Conservation (phyloP, 2,113 vertebrate genomes). For the Silurus glanis region DNA sequence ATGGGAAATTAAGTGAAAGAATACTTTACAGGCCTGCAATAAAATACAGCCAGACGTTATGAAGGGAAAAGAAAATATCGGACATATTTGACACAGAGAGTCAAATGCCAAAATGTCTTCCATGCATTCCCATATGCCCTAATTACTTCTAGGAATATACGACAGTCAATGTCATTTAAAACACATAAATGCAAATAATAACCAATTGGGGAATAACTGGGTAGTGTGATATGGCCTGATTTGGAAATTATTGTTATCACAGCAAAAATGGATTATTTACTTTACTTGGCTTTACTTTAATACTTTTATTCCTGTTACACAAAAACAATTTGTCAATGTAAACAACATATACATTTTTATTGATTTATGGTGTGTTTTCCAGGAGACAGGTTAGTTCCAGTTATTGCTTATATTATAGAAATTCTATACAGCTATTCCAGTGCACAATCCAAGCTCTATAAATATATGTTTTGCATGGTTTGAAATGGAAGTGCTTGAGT, state of each 20-base stretch:
- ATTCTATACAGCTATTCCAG: no score
- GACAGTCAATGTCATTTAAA: background rate
- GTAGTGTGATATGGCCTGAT: background rate
- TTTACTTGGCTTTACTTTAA: background rate
- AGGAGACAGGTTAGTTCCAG: background rate
- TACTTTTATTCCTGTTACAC: background rate
- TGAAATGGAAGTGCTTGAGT: no score
- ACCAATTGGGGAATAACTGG: background rate
- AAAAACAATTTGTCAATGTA: background rate
- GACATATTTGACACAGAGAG: no score
- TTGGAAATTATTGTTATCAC: background rate
- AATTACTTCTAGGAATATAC: background rate
- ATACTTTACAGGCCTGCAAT: constrained; percentile 4
- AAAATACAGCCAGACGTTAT: background rate
- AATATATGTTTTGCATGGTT: no score
- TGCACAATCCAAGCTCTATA: no score
- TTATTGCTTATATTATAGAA: background rate
- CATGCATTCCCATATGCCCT: background rate
- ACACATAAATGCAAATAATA: background rate
- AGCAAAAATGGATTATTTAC: no score
- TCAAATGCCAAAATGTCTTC: background rate
- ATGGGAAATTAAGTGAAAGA: constrained; percentile 2
- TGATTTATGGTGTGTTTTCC: background rate
- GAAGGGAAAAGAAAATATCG: background rate
- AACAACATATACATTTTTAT: background rate